A percentile compares a stretch with the other conserved stretches of the same genome.
Evolutionary conservation across 2,797 vertebrate species (phyloP).

Genomic region (Glyptemys insculpta): DNA sequence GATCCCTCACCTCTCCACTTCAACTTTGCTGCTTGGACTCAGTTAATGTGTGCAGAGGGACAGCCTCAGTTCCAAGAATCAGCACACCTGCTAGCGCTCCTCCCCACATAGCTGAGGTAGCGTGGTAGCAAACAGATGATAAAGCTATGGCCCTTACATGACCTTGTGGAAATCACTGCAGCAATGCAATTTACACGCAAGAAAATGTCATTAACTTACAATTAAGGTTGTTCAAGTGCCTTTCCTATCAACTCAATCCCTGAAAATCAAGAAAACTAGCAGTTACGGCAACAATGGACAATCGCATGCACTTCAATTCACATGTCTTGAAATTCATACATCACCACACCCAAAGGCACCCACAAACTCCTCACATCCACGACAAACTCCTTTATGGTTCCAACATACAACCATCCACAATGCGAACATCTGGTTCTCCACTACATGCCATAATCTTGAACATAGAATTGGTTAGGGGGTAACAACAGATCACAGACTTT

Average conservation of each 20-base stretch:
- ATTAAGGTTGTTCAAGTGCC: background rate
- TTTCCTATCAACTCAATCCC: background rate
- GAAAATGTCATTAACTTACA: background rate
- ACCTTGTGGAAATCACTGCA: background rate
- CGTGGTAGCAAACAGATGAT: background rate
- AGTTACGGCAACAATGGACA: background rate
- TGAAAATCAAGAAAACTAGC: background rate
- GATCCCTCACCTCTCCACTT: background rate
- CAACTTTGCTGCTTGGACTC: background rate
- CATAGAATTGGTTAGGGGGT: background rate
- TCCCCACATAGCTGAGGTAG: background rate
- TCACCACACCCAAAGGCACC: background rate
- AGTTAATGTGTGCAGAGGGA: background rate
- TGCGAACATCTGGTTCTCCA: background rate
- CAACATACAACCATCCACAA: background rate
- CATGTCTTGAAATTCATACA: background rate
- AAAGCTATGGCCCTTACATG: background rate
- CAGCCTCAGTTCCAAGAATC: background rate
- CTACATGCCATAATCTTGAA: background rate
- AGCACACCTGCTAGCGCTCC: background rate
- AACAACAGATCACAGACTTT: background rate
- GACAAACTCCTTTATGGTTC: background rate
- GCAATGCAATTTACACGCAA: background rate
- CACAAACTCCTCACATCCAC: background rate
- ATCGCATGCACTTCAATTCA: background rate